These are phyloP conservation scores for Drymodes brunneopygia DNA, from an alignment of 2,113 vertebrate species.

Conservation along the genomic window DNA sequence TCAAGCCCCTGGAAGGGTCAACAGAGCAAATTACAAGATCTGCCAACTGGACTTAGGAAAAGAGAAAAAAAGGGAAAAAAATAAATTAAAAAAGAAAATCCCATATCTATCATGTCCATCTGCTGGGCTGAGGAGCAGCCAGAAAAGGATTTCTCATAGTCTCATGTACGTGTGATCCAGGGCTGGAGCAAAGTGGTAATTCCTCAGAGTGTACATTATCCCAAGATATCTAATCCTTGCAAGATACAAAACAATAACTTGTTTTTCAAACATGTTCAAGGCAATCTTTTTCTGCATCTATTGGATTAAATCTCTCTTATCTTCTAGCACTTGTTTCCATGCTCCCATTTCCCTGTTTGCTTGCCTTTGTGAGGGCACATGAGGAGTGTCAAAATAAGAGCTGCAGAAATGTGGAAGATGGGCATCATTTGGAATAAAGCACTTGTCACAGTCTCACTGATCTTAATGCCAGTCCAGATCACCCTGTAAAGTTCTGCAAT, in stretches of 20 bases:
- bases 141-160: background rate
- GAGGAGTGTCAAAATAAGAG: background rate
- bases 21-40: background rate
- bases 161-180: background rate
- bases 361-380: background rate
- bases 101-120: conserved; percentile 12
- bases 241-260: background rate
- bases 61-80: background rate
- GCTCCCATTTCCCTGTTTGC: background rate
- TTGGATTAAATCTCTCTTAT: background rate
- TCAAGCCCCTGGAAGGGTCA: conserved; percentile 38
- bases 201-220: background rate
- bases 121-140: background rate
- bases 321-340: background rate
- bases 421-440: background rate
- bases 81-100: background rate
- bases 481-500: background rate
- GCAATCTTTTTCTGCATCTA: background rate
- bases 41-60: conserved; percentile 18
- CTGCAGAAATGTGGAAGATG: background rate
- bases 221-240: background rate
- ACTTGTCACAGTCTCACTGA: background rate
- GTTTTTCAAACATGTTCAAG: background rate
- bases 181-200: background rate
- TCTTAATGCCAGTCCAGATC: background rate